phyloP scores from a whole-genome alignment of 2,797 vertebrate species.

The Allobates femoralis region DNA sequence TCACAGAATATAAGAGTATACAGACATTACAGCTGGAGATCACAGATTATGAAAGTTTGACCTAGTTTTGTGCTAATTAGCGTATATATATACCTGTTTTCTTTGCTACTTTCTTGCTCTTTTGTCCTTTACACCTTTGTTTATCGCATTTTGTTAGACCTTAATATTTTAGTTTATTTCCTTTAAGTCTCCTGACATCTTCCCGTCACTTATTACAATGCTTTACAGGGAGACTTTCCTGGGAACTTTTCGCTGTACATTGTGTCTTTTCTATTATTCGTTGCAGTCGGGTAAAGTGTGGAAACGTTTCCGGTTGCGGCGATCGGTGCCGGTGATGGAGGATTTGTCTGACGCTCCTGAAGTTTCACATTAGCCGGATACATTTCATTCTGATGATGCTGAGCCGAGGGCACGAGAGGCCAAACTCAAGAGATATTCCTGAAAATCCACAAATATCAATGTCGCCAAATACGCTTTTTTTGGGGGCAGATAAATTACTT shows the following conservation, averaged over 20 bases:
- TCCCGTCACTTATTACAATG: background rate
- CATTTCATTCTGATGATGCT: slow-evolving; percentile 61
- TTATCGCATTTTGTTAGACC: too few species aligned
- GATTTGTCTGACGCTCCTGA: slow-evolving; percentile 55
- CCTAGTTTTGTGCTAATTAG: too few species aligned
- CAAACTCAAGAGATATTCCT: slow-evolving; percentile 50
- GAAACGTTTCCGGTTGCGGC: slow-evolving; percentile 53
- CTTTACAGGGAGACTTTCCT: background rate
- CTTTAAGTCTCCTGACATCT: too few species aligned
- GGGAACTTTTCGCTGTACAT: slow-evolving; percentile 45
- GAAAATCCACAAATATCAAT: slow-evolving; percentile 56
- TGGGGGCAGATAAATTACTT: slow-evolving; percentile 55
- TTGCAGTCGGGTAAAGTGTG: slow-evolving; percentile 16
- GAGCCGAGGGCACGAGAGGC: slow-evolving; percentile 50
- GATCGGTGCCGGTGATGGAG: slow-evolving; percentile 49
- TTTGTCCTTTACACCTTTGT: too few species aligned
- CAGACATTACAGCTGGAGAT: too few species aligned
- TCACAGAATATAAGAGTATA: too few species aligned
- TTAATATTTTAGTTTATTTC: too few species aligned
- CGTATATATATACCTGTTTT: too few species aligned
- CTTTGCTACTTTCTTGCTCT: too few species aligned
- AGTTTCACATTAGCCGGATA: slow-evolving; percentile 62
- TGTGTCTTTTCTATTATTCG: slow-evolving; percentile 44
- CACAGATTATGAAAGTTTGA: too few species aligned
- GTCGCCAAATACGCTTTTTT: slow-evolving; percentile 54